Evolutionary conservation across 2,113 vertebrate species (phyloP).

Genomic region (Ochotona princeps): DNA sequence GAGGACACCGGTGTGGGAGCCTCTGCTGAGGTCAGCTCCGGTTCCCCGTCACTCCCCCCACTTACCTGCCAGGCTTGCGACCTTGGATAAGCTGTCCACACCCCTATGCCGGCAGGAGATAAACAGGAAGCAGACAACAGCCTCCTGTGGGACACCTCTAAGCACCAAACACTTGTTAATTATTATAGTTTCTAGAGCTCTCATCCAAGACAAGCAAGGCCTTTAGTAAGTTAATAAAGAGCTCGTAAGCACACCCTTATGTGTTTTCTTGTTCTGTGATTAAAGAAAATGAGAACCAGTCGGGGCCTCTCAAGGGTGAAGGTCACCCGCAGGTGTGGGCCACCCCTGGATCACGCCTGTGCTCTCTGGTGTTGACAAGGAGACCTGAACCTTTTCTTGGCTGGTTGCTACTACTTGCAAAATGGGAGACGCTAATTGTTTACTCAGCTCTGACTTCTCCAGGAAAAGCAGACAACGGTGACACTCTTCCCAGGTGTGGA

Average conservation of each 20-base stretch:
- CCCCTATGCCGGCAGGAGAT: background rate
- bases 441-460: background rate
- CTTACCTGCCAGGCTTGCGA: background rate
- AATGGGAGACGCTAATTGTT: background rate
- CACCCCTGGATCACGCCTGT: background rate
- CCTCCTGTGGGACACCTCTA: background rate
- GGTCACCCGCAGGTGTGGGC: background rate
- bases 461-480: accelerated
- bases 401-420: background rate
- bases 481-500: accelerated
- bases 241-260: background rate
- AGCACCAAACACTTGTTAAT: background rate
- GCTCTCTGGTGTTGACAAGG: background rate
- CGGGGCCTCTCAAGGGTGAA: background rate
- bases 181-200: background rate
- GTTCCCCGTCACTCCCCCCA: too few species aligned
- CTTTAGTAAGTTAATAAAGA: background rate
- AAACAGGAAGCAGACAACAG: background rate
- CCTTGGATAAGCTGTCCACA: background rate
- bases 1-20: too few species aligned
- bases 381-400: background rate
- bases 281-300: background rate
- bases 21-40: too few species aligned
- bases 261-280: background rate
- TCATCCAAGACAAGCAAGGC: background rate